phyloP scores from a whole-genome alignment of 2,797 vertebrate species.

The Iguana delicatissima region DNA sequence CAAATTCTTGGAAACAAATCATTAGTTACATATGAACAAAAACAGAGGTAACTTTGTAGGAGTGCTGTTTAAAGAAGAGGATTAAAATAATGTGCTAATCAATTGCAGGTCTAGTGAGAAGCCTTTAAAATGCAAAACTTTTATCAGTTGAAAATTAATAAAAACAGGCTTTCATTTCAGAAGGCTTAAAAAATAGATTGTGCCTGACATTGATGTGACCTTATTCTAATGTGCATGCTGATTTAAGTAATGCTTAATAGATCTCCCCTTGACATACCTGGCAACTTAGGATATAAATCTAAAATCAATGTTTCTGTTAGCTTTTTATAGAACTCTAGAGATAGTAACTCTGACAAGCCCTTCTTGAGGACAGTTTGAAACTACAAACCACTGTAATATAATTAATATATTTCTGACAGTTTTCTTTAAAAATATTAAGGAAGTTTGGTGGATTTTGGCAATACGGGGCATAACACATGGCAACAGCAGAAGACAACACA shows the following conservation, averaged over 20 bases:
- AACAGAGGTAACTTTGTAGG: neutral
- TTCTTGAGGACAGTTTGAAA: constrained; percentile 16
- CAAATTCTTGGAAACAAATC: neutral
- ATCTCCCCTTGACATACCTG: constrained; percentile 38
- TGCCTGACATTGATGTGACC: constrained; percentile 32
- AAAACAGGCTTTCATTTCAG: constrained; percentile 18
- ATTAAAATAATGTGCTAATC: constrained; percentile 7
- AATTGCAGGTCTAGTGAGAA: neutral
- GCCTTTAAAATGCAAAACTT: neutral
- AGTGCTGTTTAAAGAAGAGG: neutral
- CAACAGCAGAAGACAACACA: neutral
- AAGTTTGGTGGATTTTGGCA: neutral
- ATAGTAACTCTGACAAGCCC: neutral
- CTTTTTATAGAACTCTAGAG: constrained; percentile 37
- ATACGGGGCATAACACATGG: neutral
- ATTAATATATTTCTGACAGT: neutral
- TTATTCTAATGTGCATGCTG: constrained; percentile 35
- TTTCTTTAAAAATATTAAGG: neutral
- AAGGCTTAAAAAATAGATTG: constrained; percentile 2
- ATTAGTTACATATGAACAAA: neutral
- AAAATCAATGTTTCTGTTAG: constrained; percentile 38
- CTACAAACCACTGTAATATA: neutral
- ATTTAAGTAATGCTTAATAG: constrained; percentile 41
- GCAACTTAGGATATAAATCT: constrained; percentile 41
- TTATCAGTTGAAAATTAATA: constrained; percentile 15